Conservation (phyloP, 2,113 vertebrate species). For the Stomatorhinus ivindoensis region DNA sequence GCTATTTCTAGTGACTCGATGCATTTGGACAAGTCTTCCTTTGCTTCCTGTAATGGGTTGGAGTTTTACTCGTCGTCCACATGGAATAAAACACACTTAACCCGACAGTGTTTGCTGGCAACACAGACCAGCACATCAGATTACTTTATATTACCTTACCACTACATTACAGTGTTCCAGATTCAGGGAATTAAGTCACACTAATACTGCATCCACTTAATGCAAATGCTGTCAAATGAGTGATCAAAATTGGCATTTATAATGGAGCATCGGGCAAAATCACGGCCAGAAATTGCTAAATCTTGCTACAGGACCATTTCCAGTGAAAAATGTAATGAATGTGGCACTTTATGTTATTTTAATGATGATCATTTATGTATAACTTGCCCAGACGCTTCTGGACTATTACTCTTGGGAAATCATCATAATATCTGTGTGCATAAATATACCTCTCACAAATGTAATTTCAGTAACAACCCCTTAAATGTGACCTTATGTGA, state of each 20-base stretch:
- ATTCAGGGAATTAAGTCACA: neutral
- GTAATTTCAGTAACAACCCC: neutral
- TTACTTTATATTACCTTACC: neutral
- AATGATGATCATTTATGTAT: slow-evolving; percentile 1
- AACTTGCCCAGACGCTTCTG: neutral
- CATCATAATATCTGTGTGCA: neutral
- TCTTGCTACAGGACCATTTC: neutral
- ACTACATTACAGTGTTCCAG: neutral
- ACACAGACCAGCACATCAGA: neutral
- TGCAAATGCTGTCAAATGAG: neutral
- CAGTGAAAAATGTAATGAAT: neutral
- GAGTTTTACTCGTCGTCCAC: neutral
- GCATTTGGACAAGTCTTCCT: neutral
- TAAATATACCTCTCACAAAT: neutral
- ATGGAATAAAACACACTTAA: neutral
- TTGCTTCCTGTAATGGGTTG: neutral
- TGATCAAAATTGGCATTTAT: neutral
- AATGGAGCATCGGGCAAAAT: neutral
- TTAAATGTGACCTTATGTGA: slow-evolving; percentile 1
- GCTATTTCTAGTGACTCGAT: neutral
- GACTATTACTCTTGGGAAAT: slow-evolving; percentile 7
- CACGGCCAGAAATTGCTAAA: neutral
- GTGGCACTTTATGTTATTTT: neutral
- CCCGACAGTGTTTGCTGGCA: neutral
- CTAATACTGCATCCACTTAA: neutral